Conservation (phyloP, 2,113 vertebrate genomes). For the Etheostoma spectabile region DNA sequence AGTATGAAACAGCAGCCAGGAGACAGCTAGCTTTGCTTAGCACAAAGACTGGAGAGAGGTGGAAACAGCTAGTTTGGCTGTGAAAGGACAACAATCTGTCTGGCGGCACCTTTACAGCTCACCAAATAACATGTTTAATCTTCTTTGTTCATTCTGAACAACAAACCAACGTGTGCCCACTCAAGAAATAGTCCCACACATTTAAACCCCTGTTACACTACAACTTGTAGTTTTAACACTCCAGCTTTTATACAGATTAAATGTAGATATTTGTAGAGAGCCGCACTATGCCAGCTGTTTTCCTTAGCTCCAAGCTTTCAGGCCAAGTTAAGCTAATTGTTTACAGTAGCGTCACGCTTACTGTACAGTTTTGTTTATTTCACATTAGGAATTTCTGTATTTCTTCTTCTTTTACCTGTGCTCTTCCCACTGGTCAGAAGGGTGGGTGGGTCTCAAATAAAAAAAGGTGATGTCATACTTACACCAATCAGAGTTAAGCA, state of each 20-base stretch:
- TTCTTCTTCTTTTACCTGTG: neutral
- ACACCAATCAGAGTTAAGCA: neutral
- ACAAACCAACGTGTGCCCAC: too few relatives aligned
- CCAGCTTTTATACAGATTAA: too few relatives aligned
- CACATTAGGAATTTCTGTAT: neutral
- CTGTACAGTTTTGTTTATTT: neutral
- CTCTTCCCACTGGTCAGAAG: neutral
- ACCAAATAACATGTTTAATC: neutral
- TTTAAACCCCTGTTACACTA: too few relatives aligned
- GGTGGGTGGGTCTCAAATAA: neutral
- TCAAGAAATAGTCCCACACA: too few relatives aligned
- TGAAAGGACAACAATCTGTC: too few relatives aligned
- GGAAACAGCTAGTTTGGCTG: too few relatives aligned
- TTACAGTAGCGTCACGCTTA: neutral
- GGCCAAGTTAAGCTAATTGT: neutral
- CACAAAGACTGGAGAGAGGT: too few relatives aligned
- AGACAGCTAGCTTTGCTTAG: too few relatives aligned
- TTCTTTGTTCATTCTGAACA: neutral
- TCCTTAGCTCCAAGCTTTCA: too few relatives aligned
- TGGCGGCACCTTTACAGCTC: neutral
- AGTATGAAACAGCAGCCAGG: too few relatives aligned
- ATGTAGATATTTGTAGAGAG: too few relatives aligned
- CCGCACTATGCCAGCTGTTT: neutral
- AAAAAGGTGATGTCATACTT: neutral
- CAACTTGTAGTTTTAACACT: too few relatives aligned